Percentiles rank a stretch among this genome's conserved stretches.
These are phyloP conservation scores for Sycophaga agraensis DNA, from an alignment of 1,140 invertebrate genomes.

Conservation along the genomic window DNA sequence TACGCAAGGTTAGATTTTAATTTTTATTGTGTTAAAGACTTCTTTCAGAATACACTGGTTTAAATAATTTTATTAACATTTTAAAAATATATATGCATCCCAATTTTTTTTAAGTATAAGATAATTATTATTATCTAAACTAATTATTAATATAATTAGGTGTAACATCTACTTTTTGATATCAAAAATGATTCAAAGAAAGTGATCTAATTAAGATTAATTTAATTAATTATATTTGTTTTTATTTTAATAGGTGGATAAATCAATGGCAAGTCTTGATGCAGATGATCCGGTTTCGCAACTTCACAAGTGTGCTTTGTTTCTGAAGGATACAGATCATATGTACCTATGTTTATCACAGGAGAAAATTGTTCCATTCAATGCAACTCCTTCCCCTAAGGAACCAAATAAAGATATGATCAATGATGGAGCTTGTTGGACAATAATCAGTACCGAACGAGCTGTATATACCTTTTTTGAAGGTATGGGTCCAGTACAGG, in stretches of 20 bases:
- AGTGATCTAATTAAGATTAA: too few relatives aligned
- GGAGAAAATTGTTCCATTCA: slow-evolving; percentile 98
- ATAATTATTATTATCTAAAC: neutral
- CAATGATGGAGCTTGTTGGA: slow-evolving; percentile 99
- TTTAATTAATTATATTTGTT: too few relatives aligned
- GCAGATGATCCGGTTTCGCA: slow-evolving; percentile 98
- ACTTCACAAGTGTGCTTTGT: slow-evolving; percentile 98
- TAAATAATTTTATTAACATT: neutral
- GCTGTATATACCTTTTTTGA: slow-evolving; percentile 99
- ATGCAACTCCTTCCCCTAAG: slow-evolving; percentile 95
- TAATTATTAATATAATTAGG: neutral
- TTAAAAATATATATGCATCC: neutral
- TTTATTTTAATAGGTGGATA: slow-evolving; percentile 73
- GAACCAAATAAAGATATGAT: slow-evolving; percentile 98
- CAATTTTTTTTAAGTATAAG: neutral
- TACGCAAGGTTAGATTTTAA: slow-evolving; percentile 70
- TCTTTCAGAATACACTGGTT: neutral
- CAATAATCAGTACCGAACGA: slow-evolving; percentile 98
- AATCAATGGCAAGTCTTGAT: slow-evolving; percentile 96
- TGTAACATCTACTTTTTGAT: too few relatives aligned
- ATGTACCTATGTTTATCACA: slow-evolving; percentile 98
- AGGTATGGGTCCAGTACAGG: slow-evolving; percentile 94
- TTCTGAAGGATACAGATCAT: slow-evolving; percentile 97
- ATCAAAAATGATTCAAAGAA: too few relatives aligned
- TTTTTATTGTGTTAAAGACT: too few relatives aligned